A percentile compares a stretch with the other conserved stretches of the same genome.
phyloP scores from a whole-genome alignment of 2,113 vertebrate genomes.

The Sylvicapra grimmia region DNA sequence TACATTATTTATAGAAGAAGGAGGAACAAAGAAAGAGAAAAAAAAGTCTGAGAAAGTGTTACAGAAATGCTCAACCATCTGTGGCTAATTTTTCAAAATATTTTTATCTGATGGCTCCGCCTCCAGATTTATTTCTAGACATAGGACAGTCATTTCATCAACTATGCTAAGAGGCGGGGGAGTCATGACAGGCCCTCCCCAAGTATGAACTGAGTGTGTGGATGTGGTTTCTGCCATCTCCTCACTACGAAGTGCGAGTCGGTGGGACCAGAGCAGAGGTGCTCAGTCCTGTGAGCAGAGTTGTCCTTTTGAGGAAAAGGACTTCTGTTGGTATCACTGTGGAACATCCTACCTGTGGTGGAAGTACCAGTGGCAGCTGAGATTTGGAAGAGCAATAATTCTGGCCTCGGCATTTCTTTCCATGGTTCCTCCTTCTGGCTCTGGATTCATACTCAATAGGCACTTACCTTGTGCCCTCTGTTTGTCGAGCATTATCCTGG shows the following conservation, averaged over 20 bases:
- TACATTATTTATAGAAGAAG: neutral
- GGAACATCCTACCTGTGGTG: neutral
- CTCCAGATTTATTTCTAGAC: neutral
- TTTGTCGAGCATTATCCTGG: no score
- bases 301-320: neutral
- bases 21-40: neutral
- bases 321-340: neutral
- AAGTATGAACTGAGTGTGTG: neutral
- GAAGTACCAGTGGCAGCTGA: neutral
- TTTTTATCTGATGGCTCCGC: neutral
- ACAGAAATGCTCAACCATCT: neutral
- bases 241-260: neutral
- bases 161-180: no score
- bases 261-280: no score
- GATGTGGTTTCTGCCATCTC: neutral
- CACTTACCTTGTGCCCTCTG: neutral
- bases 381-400: neutral
- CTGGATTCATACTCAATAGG: neutral
- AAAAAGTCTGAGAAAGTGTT: neutral
- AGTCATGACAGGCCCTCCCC: accelerated
- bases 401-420: neutral
- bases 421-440: neutral
- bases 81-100: neutral
- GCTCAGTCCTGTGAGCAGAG: neutral
- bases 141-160: neutral